Percentiles rank a stretch among this genome's conserved stretches.
Conservation (phyloP, 92 coral and sea anemone genomes). For the Actinernus sp. region DNA sequence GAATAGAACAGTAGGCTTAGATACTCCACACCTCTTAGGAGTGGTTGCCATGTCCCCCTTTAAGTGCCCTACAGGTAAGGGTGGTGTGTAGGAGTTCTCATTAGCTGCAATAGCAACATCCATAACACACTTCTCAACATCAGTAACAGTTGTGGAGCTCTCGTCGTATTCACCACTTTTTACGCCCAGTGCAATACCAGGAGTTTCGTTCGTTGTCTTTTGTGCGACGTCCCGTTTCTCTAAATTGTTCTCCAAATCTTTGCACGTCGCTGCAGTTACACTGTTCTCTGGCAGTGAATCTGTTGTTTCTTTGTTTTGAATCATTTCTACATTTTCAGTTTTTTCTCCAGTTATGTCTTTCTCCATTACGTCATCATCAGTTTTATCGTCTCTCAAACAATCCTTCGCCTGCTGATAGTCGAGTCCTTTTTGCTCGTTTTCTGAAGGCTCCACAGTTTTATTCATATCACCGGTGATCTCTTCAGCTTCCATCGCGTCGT, state of each 20-base stretch:
- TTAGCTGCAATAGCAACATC: too few species aligned
- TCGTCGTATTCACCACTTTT: neutral
- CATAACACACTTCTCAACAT: too few species aligned
- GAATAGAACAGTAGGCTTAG: constrained; percentile 22
- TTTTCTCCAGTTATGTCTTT: neutral
- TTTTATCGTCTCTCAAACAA: neutral
- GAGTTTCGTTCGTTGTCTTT: neutral
- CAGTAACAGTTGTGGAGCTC: too few species aligned
- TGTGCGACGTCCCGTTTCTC: neutral
- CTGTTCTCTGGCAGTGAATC: too few species aligned
- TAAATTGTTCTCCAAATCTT: too few species aligned
- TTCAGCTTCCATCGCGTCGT: too few species aligned
- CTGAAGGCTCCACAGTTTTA: neutral
- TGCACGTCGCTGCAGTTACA: too few species aligned
- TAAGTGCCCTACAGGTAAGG: neutral
- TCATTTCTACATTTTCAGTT: too few species aligned
- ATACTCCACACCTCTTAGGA: constrained; percentile 8
- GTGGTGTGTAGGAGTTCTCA: constrained; percentile 21
- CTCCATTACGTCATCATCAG: neutral
- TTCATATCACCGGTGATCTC: too few species aligned
- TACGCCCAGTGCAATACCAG: neutral
- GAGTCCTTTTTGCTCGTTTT: neutral
- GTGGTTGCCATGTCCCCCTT: neutral
- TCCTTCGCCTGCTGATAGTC: neutral
- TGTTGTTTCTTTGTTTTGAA: too few species aligned